These are phyloP conservation scores for Phenacoccus solenopsis DNA, from an alignment of 1,140 invertebrate genomes.

Conservation along the genomic window DNA sequence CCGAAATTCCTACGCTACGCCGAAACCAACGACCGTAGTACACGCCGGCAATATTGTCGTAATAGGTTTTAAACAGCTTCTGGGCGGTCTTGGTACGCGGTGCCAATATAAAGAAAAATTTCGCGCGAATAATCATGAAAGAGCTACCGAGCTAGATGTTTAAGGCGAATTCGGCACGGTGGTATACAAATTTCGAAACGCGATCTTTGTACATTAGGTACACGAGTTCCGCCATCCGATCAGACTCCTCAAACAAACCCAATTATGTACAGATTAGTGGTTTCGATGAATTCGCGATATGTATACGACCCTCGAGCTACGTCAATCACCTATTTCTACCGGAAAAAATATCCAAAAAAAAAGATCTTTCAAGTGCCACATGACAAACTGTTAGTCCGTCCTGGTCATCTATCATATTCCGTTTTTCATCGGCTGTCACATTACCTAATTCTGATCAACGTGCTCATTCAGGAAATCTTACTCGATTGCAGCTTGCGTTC, in stretches of 20 bases:
- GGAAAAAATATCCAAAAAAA: background rate
- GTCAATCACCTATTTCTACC: background rate
- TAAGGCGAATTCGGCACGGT: slow-evolving; percentile 11
- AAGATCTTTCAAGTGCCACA: background rate
- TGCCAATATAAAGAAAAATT: background rate
- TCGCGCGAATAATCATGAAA: slow-evolving; percentile 8
- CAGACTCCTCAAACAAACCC: background rate
- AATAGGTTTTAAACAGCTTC: slow-evolving; percentile 11
- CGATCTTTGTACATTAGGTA: background rate
- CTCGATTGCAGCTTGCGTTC: background rate
- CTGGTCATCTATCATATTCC: slow-evolving; percentile 9
- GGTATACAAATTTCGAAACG: slow-evolving; percentile 6
- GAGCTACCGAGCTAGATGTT: background rate
- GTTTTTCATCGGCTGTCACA: slow-evolving; percentile 10
- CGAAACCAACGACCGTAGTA: too few species aligned
- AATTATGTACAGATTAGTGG: slow-evolving; percentile 18
- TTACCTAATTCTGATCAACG: background rate
- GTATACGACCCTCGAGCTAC: background rate
- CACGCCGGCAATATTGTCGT: background rate
- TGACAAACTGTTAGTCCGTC: background rate
- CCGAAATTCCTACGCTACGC: too few species aligned
- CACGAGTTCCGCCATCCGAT: background rate
- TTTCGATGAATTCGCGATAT: slow-evolving; percentile 13
- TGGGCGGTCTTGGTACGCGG: background rate
- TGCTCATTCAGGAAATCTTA: background rate